Conservation (phyloP, 2,113 vertebrate genomes). For the Colius striatus region DNA sequence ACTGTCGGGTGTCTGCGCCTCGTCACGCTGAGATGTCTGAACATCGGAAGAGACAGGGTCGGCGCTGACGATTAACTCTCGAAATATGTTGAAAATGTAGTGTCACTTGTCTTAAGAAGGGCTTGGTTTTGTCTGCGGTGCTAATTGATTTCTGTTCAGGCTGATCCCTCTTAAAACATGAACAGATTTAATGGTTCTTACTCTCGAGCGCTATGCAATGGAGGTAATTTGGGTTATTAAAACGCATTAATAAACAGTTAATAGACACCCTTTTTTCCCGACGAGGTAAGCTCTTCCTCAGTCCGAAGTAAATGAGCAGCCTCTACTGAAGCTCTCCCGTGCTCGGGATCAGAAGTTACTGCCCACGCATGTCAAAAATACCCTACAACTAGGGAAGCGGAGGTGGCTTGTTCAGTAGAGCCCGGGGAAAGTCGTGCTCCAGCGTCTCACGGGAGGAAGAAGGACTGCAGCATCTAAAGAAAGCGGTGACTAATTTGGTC, state of each 20-base stretch:
- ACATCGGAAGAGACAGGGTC: neutral
- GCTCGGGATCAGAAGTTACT: neutral
- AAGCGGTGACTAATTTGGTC: conserved; percentile 21
- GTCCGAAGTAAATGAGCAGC: neutral
- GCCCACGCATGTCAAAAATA: neutral
- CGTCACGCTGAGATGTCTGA: neutral
- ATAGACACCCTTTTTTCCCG: neutral
- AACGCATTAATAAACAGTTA: conserved; percentile 56
- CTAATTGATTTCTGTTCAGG: conserved; percentile 66
- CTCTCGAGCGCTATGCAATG: conserved; percentile 26
- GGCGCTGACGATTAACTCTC: neutral
- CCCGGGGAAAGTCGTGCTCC: neutral
- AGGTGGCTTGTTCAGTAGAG: neutral
- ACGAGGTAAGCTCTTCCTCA: neutral
- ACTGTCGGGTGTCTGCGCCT: neutral
- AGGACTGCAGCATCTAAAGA: neutral
- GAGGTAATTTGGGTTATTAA: conserved; percentile 63
- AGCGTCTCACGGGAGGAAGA: neutral
- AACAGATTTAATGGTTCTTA: conserved; percentile 70
- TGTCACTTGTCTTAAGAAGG: conserved; percentile 48
- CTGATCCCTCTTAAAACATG: conserved; percentile 66
- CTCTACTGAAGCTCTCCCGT: neutral
- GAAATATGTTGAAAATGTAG: conserved; percentile 43
- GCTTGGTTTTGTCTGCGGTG: conserved; percentile 51
- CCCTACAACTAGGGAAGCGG: neutral